These are phyloP conservation scores for Nymphalis urticae DNA, from an alignment of 2,888 invertebrate species.

Conservation along the genomic window DNA sequence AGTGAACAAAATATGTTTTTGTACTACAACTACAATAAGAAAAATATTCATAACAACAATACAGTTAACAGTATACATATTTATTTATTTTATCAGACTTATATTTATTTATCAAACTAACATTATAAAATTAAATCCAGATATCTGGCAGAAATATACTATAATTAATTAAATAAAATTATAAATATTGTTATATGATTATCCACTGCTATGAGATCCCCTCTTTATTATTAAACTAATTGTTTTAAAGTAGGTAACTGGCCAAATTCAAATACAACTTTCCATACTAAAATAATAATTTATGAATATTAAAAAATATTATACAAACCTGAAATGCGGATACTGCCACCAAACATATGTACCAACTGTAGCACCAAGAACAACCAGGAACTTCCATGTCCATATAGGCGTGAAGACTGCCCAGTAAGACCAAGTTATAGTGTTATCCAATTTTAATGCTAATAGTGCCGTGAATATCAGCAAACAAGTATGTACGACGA, in stretches of 20 bases:
- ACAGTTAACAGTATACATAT: too few relatives aligned
- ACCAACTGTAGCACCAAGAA: conserved; percentile 94
- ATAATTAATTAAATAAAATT: too few relatives aligned
- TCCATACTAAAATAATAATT: neutral
- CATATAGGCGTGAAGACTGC: conserved; percentile 97
- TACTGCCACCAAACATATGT: conserved; percentile 98
- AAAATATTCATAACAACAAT: too few relatives aligned
- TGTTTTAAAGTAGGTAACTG: neutral
- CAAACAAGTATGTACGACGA: conserved; percentile 96
- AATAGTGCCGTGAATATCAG: conserved; percentile 95
- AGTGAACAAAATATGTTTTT: too few relatives aligned
- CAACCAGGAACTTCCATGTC: conserved; percentile 97
- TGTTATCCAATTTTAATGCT: conserved; percentile 93
- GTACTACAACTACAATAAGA: too few relatives aligned
- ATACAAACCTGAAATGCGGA: conserved; percentile 93
- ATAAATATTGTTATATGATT: too few relatives aligned
- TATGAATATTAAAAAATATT: neutral
- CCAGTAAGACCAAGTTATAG: conserved; percentile 97
- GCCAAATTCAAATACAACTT: neutral
- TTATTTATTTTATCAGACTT: too few relatives aligned
- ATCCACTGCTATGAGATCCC: too few relatives aligned
- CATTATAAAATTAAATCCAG: neutral
- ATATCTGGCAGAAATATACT: neutral
- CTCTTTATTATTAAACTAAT: too few relatives aligned
- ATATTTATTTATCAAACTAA: too few relatives aligned